These are phyloP conservation scores for Apamea sordens DNA, from an alignment of 2,888 invertebrate genomes.

Conservation along the genomic window DNA sequence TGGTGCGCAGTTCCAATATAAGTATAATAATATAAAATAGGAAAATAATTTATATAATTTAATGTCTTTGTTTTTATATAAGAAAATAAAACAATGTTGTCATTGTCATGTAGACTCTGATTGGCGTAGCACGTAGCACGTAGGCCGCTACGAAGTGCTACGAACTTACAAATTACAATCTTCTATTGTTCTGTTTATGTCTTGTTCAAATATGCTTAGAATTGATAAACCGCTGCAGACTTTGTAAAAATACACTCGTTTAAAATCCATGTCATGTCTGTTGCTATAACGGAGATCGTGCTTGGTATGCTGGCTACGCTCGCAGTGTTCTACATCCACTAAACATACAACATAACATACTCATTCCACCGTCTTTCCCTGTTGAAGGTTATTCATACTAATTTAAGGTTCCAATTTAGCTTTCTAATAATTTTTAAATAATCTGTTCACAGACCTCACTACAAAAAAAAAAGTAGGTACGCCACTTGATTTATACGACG, in stretches of 20 bases:
- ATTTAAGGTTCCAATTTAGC: neutral
- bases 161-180: neutral
- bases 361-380: neutral
- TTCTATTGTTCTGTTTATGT: neutral
- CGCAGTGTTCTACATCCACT: neutral
- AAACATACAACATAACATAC: neutral
- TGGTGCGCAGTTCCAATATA: too few relatives aligned
- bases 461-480: neutral
- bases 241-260: neutral
- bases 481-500: neutral
- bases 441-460: neutral
- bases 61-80: too few relatives aligned
- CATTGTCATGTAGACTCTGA: neutral
- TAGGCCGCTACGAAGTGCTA: slow-evolving; percentile 46
- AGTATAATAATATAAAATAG: neutral
- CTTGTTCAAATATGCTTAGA: neutral
- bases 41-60: too few relatives aligned
- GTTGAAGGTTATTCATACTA: neutral
- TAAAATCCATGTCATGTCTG: neutral
- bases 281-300: neutral
- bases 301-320: neutral
- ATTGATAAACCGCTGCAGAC: neutral
- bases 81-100: neutral
- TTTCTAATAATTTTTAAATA: neutral
- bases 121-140: slow-evolving; percentile 32